Conservation (phyloP, 2,797 vertebrate genomes). For the Gouania willdenowi region DNA sequence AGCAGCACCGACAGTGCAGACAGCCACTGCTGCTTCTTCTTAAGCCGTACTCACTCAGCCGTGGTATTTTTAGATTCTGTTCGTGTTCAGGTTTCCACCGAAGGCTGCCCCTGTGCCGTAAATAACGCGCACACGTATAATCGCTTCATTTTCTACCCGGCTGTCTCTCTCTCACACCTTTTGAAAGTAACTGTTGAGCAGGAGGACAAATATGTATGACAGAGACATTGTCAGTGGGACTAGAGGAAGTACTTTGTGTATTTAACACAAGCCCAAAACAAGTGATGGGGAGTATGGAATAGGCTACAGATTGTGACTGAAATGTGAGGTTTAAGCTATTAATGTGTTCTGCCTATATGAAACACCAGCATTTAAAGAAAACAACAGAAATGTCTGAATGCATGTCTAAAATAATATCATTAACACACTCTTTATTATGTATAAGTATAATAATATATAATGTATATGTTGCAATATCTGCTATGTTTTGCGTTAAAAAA, state of each 20-base stretch:
- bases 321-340: no score
- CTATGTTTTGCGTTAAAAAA: no score
- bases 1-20: constrained; percentile 34
- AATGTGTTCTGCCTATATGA: no score
- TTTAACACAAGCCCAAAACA: no score
- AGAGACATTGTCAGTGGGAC: not conserved
- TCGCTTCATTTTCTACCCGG: constrained; percentile 1
- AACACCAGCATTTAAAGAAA: no score
- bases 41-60: constrained; percentile 54
- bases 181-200: constrained; percentile 7
- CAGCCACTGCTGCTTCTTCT: constrained; percentile 36
- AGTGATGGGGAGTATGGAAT: no score
- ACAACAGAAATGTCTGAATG: no score
- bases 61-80: constrained; percentile 66
- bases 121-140: constrained; percentile 29
- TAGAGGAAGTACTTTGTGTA: constrained; percentile 1
- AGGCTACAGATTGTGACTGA: not conserved
- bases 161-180: not conserved
- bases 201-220: constrained; percentile 8
- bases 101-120: constrained; percentile 34
- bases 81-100: constrained; percentile 46
- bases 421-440: no score
- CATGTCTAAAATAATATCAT: no score
- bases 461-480: no score
- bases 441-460: no score